Evolutionary conservation across 2,888 invertebrate species (phyloP).

Genomic region (Pterostichus madidus): DNA sequence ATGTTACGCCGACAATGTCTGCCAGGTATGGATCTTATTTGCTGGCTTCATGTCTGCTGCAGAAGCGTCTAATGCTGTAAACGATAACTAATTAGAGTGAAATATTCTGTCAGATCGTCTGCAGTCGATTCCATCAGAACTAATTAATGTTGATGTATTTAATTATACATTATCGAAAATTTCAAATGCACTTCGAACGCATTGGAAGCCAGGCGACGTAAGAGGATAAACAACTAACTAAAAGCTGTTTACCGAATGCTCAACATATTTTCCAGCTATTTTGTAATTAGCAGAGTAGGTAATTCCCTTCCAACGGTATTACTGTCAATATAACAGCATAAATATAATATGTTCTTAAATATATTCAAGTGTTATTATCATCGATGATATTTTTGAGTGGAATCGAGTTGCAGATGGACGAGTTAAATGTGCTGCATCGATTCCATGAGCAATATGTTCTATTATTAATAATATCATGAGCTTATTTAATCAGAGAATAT

Average conservation of each 20-base stretch:
- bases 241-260: constrained; percentile 30
- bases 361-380: too few species aligned
- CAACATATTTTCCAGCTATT: not conserved
- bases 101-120: constrained; percentile 58
- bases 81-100: constrained; percentile 54
- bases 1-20: constrained; percentile 42
- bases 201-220: constrained; percentile 11
- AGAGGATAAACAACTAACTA: constrained; percentile 47
- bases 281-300: not conserved
- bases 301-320: too few species aligned
- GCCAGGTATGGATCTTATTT: constrained; percentile 36
- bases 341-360: too few species aligned
- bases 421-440: too few species aligned
- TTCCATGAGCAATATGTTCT: too few species aligned
- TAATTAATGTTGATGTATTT: constrained; percentile 61
- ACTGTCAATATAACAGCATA: too few species aligned
- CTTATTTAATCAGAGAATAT: too few species aligned
- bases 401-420: too few species aligned
- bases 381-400: too few species aligned
- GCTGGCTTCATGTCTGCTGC: not conserved
- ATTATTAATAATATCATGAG: too few species aligned
- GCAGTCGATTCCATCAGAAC: constrained; percentile 15
- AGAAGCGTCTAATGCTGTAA: constrained; percentile 28
- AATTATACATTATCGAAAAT: constrained; percentile 60
- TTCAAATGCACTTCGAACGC: constrained; percentile 42